phyloP scores from a whole-genome alignment of 2,797 vertebrate species.

The Acestrorhynchus altus region DNA sequence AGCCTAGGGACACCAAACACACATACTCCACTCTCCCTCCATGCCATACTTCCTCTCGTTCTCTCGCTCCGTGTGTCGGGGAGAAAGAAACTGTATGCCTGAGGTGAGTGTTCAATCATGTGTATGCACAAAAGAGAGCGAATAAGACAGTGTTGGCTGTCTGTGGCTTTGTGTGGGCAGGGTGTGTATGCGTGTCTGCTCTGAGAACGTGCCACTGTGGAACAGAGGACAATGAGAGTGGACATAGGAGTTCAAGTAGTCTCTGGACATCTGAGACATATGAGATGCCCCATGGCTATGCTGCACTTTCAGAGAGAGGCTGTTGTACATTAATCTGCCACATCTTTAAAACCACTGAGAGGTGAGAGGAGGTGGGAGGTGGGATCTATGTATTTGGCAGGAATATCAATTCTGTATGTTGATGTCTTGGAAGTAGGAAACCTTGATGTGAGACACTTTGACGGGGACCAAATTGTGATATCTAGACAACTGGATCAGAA shows the following conservation, averaged over 20 bases:
- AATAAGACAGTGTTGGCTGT: conserved; percentile 11
- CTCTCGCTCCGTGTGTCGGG: neutral
- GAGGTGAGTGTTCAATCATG: conserved; percentile 23
- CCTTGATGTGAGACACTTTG: too few relatives aligned
- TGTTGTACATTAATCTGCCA: neutral
- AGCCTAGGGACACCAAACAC: conserved; percentile 29
- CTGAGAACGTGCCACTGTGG: neutral
- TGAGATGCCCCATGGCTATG: conserved; percentile 17
- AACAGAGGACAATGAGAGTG: conserved; percentile 24
- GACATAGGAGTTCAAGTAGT: neutral
- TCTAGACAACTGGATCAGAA: too few relatives aligned
- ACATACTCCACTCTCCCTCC: conserved; percentile 5
- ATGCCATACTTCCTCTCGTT: neutral
- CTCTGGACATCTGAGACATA: conserved; percentile 37
- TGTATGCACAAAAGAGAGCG: conserved; percentile 3
- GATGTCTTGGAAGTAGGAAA: too few relatives aligned
- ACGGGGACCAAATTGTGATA: too few relatives aligned
- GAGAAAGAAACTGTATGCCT: conserved; percentile 13
- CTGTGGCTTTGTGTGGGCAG: conserved; percentile 10
- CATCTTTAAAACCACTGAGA: too few relatives aligned
- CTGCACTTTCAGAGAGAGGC: neutral
- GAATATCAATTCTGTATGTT: too few relatives aligned
- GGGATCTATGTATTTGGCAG: too few relatives aligned
- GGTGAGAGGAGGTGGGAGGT: too few relatives aligned
- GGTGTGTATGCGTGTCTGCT: conserved; percentile 23